Evolutionary conservation across 2,888 invertebrate genomes (phyloP), one percentile per base, ranked within the genome.

Genomic region (Drosophila crucigera): DNA sequence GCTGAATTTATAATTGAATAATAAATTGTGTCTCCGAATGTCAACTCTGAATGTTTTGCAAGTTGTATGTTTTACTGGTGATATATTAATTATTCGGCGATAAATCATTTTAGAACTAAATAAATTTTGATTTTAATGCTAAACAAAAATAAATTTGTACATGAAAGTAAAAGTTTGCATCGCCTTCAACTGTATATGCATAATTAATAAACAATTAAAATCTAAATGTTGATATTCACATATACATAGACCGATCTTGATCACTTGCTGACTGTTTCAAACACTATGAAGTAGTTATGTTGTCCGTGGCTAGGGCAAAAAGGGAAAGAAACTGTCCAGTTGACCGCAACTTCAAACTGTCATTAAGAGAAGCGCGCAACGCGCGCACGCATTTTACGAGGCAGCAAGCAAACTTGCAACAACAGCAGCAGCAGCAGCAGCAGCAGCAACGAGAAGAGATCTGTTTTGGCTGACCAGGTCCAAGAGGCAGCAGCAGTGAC

Each of bases 351-450:
- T 73, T 49, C 70, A 75, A 73, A 86, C 91, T 92, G 92, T 92
- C 92, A 92, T 92, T 92, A 89, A 91, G 89, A 81, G 71, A 70
- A 76, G 80, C 86, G 78, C 87, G 83, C 86, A 80, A 78, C 78
- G 78, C 87, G 82, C 86, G 83, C 85, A 89, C 91, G 85, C 91
- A 91, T 88, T 91, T 91, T 91, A 88, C 82, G 91, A 90, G 82
- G 76, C 89, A 83, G 64, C 69, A 59, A 59, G 65, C 41, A 35
- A 68, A 33, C 30, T 30, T 30, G 37, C 43, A 56, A n/a, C 47
- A 33, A n/a, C 41, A 54, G 55, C 1, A 33, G 25, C 41, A 54
- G 55, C 1, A 63, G 52, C 25, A 31, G 53, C 43, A 43, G 47
- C 49, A 37, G 37, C 19, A 19, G 37, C 50, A 49, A 37, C 41